phyloP scores from a whole-genome alignment of 2,797 vertebrate genomes.

The Podarcis lilfordi region DNA sequence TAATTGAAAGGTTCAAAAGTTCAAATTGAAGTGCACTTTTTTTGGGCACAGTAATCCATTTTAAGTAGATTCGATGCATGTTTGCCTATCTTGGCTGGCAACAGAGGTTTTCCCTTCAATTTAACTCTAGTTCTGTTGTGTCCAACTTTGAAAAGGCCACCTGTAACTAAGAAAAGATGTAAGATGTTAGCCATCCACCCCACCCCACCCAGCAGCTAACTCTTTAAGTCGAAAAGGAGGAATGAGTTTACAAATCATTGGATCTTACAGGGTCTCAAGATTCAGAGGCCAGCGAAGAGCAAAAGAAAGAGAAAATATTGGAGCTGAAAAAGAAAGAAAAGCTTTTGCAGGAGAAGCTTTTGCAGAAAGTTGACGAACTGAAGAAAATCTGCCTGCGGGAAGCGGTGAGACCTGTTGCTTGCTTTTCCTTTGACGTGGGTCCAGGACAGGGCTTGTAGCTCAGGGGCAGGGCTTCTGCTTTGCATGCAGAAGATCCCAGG shows the following conservation, averaged over 20 bases:
- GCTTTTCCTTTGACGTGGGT: accelerated
- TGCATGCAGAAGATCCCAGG: too few species aligned
- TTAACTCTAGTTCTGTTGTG: not conserved
- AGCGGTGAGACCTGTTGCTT: slow-evolving; percentile 82
- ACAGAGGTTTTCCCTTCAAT: not conserved
- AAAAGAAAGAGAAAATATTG: slow-evolving; percentile 92
- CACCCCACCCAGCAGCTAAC: not conserved
- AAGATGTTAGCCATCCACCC: not conserved
- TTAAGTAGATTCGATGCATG: not conserved
- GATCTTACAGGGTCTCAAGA: slow-evolving; percentile 88
- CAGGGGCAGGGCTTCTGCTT: too few species aligned
- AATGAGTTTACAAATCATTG: not conserved
- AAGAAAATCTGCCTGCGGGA: slow-evolving; percentile 94
- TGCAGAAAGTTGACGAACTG: slow-evolving; percentile 90
- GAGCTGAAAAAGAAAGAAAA: slow-evolving; percentile 94
- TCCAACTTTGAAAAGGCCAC: not conserved
- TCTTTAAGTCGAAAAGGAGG: slow-evolving; percentile 44
- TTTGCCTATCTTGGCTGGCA: not conserved
- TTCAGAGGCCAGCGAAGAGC: slow-evolving; percentile 90
- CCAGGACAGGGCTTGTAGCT: not conserved
- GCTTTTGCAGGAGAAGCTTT: slow-evolving; percentile 86
- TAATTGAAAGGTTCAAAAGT: not conserved
- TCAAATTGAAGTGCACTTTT: not conserved
- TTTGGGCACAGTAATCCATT: not conserved
- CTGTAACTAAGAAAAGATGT: not conserved